Percentiles rank a stretch among this genome's conserved stretches.
Evolutionary conservation across 92 coral and sea anemone species (phyloP).

Genomic region (Phenganax marumi): DNA sequence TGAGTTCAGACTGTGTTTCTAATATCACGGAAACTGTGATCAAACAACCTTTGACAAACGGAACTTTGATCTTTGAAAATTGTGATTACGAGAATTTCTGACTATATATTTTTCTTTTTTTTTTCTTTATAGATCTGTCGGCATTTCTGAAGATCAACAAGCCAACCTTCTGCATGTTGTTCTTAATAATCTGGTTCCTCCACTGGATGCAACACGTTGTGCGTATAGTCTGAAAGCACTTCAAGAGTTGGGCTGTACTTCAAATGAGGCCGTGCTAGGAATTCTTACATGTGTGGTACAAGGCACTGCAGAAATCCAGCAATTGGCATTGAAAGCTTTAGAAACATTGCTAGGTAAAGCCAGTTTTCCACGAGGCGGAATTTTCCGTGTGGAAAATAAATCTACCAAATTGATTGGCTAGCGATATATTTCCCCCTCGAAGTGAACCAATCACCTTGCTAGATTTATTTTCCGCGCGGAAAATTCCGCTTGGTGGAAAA

Average conservation of each 20-base stretch:
- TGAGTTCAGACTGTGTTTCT: not conserved
- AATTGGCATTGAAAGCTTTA: conserved; percentile 23
- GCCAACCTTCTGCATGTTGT: conserved; percentile 1
- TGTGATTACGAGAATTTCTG: no score
- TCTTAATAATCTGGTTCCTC: conserved; percentile 3
- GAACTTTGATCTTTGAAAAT: no score
- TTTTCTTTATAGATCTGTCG: conserved; percentile 3
- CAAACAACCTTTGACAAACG: no score
- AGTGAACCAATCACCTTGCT: no score
- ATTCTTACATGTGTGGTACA: conserved; percentile 10
- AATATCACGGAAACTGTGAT: not conserved
- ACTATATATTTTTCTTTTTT: not conserved
- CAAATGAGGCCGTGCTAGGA: conserved; percentile 12
- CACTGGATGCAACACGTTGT: not conserved
- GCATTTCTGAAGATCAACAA: conserved; percentile 5
- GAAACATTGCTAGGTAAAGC: conserved; percentile 27
- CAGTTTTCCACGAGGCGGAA: no score
- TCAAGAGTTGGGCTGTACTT: not conserved
- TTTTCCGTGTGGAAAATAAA: no score
- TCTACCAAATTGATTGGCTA: no score
- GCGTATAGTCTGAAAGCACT: conserved; percentile 9
- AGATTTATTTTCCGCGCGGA: no score
- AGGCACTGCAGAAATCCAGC: not conserved
- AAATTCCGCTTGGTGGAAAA: no score
- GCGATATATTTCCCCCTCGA: no score